phyloP scores from a whole-genome alignment of 2,888 invertebrate species.

The Drosophila lacicola region DNA sequence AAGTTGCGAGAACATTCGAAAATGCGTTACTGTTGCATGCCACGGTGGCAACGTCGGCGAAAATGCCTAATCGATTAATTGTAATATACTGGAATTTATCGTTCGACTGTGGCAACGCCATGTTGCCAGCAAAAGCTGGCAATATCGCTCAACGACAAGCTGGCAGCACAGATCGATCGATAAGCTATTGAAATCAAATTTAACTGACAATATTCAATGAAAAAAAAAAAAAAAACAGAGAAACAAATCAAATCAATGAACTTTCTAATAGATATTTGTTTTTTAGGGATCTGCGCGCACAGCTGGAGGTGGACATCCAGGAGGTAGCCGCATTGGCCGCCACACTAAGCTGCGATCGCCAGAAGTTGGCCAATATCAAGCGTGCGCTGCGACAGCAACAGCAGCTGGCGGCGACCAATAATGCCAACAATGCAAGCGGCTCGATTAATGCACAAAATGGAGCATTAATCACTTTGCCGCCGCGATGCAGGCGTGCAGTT shows the following conservation, averaged over 20 bases:
- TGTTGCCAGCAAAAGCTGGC: no score
- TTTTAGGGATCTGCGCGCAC: conserved; percentile 94
- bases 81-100: no score
- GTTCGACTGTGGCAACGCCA: neutral
- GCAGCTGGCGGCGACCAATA: conserved; percentile 18
- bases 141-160: no score
- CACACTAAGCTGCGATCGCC: conserved; percentile 82
- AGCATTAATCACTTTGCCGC: conserved; percentile 69
- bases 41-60: neutral
- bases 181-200: neutral
- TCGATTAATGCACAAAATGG: conserved; percentile 62
- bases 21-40: neutral
- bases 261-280: neutral
- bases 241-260: no score
- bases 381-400: conserved; percentile 73
- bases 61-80: neutral
- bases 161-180: neutral
- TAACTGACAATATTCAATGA: neutral
- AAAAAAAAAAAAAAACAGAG: neutral
- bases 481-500: conserved; percentile 55
- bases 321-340: conserved; percentile 83
- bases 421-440: conserved; percentile 19
- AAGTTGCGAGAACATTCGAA: neutral
- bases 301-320: conserved; percentile 89
- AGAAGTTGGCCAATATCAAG: conserved; percentile 79